A percentile compares a stretch with the other conserved stretches of the same genome.
phyloP scores from a whole-genome alignment of 2,888 invertebrate genomes.

The Chrysolina haemoptera region DNA sequence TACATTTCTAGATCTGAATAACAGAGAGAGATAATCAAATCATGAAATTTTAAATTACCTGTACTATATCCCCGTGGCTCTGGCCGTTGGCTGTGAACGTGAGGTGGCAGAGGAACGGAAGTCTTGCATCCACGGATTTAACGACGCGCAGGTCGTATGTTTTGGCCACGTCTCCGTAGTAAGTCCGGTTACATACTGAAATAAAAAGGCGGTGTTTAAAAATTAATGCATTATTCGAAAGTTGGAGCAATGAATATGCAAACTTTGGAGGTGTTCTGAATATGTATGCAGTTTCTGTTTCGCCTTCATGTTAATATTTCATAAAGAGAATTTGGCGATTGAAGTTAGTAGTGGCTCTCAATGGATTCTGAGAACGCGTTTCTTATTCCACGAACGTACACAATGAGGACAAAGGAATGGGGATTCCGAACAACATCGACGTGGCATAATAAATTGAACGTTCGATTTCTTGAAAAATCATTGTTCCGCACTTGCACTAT shows the following conservation, averaged over 20 bases:
- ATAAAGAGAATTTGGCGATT: slow-evolving; percentile 3
- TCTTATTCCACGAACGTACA: neutral
- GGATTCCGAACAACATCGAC: neutral
- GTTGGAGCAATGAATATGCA: slow-evolving; percentile 12
- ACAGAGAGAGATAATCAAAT: neutral
- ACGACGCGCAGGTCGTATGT: slow-evolving; percentile 86
- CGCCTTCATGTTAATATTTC: neutral
- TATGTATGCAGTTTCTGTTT: slow-evolving; percentile 25
- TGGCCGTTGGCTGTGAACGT: slow-evolving; percentile 93
- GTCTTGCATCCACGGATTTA: slow-evolving; percentile 80
- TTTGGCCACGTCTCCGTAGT: slow-evolving; percentile 89
- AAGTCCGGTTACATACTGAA: slow-evolving; percentile 90
- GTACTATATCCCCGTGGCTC: slow-evolving; percentile 90
- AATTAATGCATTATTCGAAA: slow-evolving; percentile 35
- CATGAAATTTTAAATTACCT: slow-evolving; percentile 70
- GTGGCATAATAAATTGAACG: neutral
- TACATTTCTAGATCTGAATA: neutral
- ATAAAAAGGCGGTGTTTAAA: slow-evolving; percentile 40
- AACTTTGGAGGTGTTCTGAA: slow-evolving; percentile 17
- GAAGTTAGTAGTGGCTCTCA: slow-evolving; percentile 2
- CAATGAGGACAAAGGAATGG: neutral
- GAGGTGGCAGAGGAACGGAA: slow-evolving; percentile 91
- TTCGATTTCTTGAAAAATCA: too few relatives aligned
- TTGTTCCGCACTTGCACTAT: too few relatives aligned
- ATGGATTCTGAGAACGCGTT: neutral